phyloP scores from a whole-genome alignment of 2,888 invertebrate species.

The Drosophila gaucha region DNA sequence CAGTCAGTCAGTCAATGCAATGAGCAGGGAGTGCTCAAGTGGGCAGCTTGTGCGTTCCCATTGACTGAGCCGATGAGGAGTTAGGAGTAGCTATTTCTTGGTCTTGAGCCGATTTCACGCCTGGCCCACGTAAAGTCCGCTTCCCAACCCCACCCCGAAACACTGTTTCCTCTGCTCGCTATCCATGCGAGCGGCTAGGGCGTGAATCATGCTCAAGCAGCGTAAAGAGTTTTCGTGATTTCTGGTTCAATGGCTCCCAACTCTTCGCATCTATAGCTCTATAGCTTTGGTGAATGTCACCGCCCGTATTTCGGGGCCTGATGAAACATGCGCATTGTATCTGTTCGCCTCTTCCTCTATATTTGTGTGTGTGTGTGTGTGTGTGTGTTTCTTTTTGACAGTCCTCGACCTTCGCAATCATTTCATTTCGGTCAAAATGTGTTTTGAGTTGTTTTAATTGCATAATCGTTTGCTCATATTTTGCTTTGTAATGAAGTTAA shows the following conservation, averaged over 20 bases:
- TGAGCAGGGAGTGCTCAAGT: slow-evolving; percentile 31
- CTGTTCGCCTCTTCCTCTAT: not conserved
- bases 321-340: slow-evolving; percentile 28
- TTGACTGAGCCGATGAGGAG: slow-evolving; percentile 29
- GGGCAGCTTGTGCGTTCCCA: slow-evolving; percentile 40
- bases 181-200: slow-evolving; percentile 4
- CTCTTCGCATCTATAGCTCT: slow-evolving; percentile 3
- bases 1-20: slow-evolving; percentile 16
- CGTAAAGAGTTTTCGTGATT: slow-evolving; percentile 68
- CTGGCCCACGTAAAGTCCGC: slow-evolving; percentile 2
- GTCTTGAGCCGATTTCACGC: slow-evolving; percentile 36
- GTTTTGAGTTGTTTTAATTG: slow-evolving; percentile 21
- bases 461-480: slow-evolving; percentile 30
- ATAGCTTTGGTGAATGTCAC: slow-evolving; percentile 45
- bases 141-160: not conserved
- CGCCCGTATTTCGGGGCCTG: slow-evolving; percentile 39
- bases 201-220: slow-evolving; percentile 58
- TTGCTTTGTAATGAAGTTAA: slow-evolving; percentile 9
- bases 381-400: slow-evolving; percentile 4
- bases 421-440: slow-evolving; percentile 31
- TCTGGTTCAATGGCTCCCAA: slow-evolving; percentile 69
- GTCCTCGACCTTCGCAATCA: slow-evolving; percentile 46
- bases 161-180: not conserved
- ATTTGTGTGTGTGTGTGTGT: not conserved
- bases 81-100: slow-evolving; percentile 7